These are phyloP conservation scores for Cotesia chilonis DNA, from an alignment of 1,140 invertebrate species.

Conservation along the genomic window DNA sequence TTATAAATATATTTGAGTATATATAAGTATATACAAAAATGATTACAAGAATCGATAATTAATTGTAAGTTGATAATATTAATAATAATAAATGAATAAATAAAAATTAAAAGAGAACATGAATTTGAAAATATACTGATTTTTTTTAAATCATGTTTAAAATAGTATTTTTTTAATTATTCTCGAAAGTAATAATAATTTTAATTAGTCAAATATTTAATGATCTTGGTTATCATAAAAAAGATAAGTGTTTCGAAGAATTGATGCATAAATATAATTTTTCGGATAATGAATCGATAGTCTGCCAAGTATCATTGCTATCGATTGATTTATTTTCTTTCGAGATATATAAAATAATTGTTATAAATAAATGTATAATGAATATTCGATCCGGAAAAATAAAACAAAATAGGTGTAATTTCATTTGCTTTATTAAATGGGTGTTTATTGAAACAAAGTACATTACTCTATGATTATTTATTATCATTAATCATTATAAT, in stretches of 20 bases:
- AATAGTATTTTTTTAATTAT: background rate
- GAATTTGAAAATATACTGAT: too few relatives aligned
- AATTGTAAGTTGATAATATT: constrained; percentile 8
- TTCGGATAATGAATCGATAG: background rate
- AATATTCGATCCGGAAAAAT: constrained; percentile 27
- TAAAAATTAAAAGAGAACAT: background rate
- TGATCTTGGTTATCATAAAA: too few relatives aligned
- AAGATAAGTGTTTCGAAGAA: too few relatives aligned
- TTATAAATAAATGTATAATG: background rate
- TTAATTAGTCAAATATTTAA: too few relatives aligned
- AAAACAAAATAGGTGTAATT: constrained; percentile 57
- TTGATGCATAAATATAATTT: too few relatives aligned
- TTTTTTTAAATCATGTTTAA: too few relatives aligned
- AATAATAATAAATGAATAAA: background rate
- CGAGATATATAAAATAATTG: too few relatives aligned
- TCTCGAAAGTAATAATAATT: too few relatives aligned
- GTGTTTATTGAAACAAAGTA: constrained; percentile 61
- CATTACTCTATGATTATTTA: constrained; percentile 31
- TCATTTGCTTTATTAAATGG: constrained; percentile 66
- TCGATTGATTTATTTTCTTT: background rate
- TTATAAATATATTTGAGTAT: constrained; percentile 60
- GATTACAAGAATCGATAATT: constrained; percentile 29
- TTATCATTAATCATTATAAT: background rate
- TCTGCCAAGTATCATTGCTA: background rate
- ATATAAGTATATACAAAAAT: constrained; percentile 41